Percentiles rank a stretch among this genome's conserved stretches.
Conservation (phyloP, 2,797 vertebrate species). For the Phataginus tricuspis region DNA sequence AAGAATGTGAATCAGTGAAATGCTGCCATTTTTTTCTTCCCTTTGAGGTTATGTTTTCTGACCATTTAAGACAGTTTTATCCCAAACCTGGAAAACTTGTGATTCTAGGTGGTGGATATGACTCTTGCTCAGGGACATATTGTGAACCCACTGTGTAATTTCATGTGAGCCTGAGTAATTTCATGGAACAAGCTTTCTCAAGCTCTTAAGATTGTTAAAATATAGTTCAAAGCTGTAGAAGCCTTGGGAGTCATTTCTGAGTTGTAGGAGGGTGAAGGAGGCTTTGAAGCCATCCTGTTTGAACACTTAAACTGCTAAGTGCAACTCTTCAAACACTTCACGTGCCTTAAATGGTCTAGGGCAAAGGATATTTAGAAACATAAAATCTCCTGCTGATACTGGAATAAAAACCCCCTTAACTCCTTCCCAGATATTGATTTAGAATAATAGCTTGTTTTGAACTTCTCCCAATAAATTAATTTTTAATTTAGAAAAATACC, state of each 20-base stretch:
- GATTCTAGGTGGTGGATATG: neutral
- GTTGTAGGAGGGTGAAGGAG: neutral
- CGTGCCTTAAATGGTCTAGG: neutral
- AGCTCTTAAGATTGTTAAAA: constrained; percentile 31
- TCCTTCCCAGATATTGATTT: neutral
- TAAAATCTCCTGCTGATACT: neutral
- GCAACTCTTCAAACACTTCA: constrained; percentile 24
- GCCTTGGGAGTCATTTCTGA: neutral
- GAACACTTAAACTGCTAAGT: constrained; percentile 24
- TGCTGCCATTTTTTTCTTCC: neutral
- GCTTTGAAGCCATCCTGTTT: neutral
- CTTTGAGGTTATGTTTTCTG: neutral
- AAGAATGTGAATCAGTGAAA: neutral
- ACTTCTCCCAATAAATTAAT: constrained; percentile 49
- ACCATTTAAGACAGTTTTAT: neutral
- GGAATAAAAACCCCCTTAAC: constrained; percentile 27
- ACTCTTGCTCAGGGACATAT: neutral
- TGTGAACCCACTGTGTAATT: neutral
- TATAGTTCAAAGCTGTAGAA: constrained; percentile 36
- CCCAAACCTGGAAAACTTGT: neutral
- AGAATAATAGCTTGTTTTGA: constrained; percentile 54
- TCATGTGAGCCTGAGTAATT: neutral
- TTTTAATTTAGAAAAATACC: constrained; percentile 60
- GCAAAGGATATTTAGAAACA: constrained; percentile 29
- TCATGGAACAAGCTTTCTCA: neutral